phyloP scores from a whole-genome alignment of 1,140 invertebrate genomes.

The Chelonus insularis region DNA sequence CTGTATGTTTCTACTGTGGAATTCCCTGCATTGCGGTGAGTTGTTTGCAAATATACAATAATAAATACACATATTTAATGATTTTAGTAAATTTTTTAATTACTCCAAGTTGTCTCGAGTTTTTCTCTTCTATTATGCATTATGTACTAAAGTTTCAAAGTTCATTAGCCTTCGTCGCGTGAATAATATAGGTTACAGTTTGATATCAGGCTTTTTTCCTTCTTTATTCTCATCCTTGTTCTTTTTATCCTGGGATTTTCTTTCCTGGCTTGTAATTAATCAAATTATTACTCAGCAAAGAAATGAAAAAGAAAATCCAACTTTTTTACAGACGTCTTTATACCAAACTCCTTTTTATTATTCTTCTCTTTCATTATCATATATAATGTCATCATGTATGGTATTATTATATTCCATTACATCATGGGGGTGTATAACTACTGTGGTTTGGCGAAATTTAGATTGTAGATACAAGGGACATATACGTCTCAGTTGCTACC shows the following conservation, averaged over 20 bases:
- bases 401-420: not conserved
- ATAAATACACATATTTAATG: not conserved
- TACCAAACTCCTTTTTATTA: too few species aligned
- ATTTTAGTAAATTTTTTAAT: too few species aligned
- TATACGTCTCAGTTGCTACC: not conserved
- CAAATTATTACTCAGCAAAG: not conserved
- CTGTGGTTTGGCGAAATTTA: constrained; percentile 7
- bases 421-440: not conserved
- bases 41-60: constrained; percentile 6
- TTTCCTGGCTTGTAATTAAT: not conserved
- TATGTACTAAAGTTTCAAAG: not conserved
- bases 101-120: not conserved
- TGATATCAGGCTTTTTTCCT: constrained; percentile 7
- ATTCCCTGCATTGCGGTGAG: constrained; percentile 48
- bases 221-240: constrained; percentile 10
- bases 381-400: too few species aligned
- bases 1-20: constrained; percentile 38
- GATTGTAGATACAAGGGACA: constrained; percentile 7
- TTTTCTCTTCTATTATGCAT: not conserved
- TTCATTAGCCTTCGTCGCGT: constrained; percentile 24
- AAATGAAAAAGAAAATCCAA: not conserved
- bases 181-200: constrained; percentile 28
- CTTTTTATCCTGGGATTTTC: constrained; percentile 14
- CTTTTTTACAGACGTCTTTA: too few species aligned
- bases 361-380: too few species aligned